Base-by-base conservation (phyloP, 2,888 invertebrate genomes). In the Creontiades dilutus region DNA sequence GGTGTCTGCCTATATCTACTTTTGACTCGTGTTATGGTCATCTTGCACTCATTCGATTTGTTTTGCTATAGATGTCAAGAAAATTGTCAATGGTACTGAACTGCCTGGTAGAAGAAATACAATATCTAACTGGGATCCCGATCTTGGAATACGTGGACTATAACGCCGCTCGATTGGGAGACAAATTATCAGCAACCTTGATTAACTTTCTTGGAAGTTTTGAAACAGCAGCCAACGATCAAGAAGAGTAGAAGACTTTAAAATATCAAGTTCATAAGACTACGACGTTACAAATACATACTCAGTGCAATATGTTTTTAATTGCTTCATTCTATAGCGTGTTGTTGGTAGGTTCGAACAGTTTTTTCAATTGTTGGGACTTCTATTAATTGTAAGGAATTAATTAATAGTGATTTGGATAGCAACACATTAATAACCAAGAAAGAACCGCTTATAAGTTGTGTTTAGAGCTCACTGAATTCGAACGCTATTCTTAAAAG, bases 101-200 rank as follows among this genome's bases (percentile, higher is more conserved):
- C 48, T 75, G 68, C 47, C 75, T 86, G 47, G 23, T 86, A n/a
- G 86, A 75, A 46, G 86, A 86, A 48, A 86, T 86, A 13, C 86
- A 86, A 76, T 86, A 86, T 27, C 27, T 86, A 75, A 86, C 47
- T 12, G 86, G 86, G 19, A 86, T 86, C 12, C 68, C 86, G 13
- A 75, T 86, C 27, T n/a, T 75, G 86, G 86, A 86, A 19, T 86
- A 86, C 27, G 13, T 86, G 14, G 68, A 86, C 23, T 86, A 86
- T 19, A 86, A 86, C 23, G 48, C 75, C 12, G 37, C 37, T 13
- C 86, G 86, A 11, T n/a, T 86, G 48, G 86, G 86, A 11, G 28
- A 19, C 3, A 75, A 12, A 9, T 37, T 46, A 2, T 85, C 85
- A 11, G 23, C 85, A 27, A 19, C 85, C 0, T 16, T 85, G 28